A percentile compares a stretch with the other conserved stretches of the same genome.
Evolutionary conservation across 30 jellyfish, hydroid and myxozoan genomes (phyloP).

Genomic region (Sanderia malayensis): DNA sequence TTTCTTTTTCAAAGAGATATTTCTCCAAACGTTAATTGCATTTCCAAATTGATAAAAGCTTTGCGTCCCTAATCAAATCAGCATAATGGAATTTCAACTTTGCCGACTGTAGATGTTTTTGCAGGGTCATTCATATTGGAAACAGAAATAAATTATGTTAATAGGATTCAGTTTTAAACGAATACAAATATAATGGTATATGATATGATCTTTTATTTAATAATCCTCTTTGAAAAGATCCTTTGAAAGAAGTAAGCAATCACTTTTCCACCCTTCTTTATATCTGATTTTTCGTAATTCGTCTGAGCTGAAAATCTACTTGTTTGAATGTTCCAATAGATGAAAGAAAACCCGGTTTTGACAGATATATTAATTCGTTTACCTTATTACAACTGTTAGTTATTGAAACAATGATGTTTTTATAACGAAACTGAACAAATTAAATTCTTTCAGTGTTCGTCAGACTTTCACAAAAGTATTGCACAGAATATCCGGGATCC

Average conservation of each 20-base stretch:
- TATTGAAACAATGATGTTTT: constrained; percentile 4
- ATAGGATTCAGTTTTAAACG: background rate
- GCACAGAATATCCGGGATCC: too few species aligned
- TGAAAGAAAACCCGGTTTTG: constrained; percentile 8
- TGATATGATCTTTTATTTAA: constrained; percentile 5
- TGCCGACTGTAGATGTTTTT: constrained; percentile 2
- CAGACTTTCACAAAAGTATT: too few species aligned
- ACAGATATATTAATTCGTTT: background rate
- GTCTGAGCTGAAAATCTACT: constrained; percentile 8
- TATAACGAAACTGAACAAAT: too few species aligned
- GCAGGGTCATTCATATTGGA: constrained; percentile 16
- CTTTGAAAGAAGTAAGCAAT: background rate
- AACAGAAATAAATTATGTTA: constrained; percentile 8
- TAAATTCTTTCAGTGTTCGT: too few species aligned
- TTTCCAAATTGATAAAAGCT: constrained; percentile 34
- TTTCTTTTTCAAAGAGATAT: constrained; percentile 6
- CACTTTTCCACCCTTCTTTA: background rate
- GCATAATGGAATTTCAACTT: background rate
- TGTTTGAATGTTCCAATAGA: background rate
- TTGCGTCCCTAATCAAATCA: background rate
- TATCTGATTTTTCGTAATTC: background rate
- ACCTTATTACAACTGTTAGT: constrained; percentile 4
- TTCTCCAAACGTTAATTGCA: constrained; percentile 46
- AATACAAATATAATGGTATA: background rate
- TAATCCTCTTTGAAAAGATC: background rate